Base-by-base conservation (phyloP, 1,140 invertebrate genomes). In the Phthorimaea operculella region DNA sequence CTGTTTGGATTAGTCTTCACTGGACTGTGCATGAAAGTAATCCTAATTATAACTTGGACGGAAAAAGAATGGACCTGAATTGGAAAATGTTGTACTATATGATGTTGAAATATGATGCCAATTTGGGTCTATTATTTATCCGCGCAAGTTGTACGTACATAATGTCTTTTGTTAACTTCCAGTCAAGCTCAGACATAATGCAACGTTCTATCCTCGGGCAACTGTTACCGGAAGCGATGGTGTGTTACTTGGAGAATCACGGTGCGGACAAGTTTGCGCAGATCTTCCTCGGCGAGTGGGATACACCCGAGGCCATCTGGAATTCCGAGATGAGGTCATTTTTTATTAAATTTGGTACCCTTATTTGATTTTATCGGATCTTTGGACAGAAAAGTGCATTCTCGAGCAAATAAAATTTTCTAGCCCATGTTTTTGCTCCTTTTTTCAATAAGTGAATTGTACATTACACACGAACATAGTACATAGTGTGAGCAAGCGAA, bases 251-350 rank as follows among this genome's bases (percentile, higher is more conserved):
- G 50, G 97, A 99, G 86, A 99, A 99, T 83, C 97, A 99, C 77
- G 97, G 97, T 7, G 90, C 98, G 1, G 97, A 99, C 59, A 98
- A 98, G 77, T 99, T 99, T 88, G 96, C 98, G 0, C 95, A 99
- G 86, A 99, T 99, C 68, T 99, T 98, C 85, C 89, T 99, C 0
- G 98, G 98, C 1, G 98, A 99, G 87, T 99, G 97, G 86, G 98
- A 99, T 79, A 99, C 98, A 8, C 98, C 98, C 0, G 98, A 99
- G 88, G 97, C 96, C 0, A 99, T 96, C 60, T 96, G 95, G 95
- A 96, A 93, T 78, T 90, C 91, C 0, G 93, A 95, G 84, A 96
- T 96, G 95, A 90, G 90, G 87, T 89, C 67, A 42, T 42, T 58
- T 12, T 45, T 45, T n/a, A n/a, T n/a, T n/a, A n/a, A n/a, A 36